A percentile compares a stretch with the other conserved stretches of the same genome.
Evolutionary conservation across 2,797 vertebrate species (phyloP).

Genomic region (Hypotaenidia okinawae): DNA sequence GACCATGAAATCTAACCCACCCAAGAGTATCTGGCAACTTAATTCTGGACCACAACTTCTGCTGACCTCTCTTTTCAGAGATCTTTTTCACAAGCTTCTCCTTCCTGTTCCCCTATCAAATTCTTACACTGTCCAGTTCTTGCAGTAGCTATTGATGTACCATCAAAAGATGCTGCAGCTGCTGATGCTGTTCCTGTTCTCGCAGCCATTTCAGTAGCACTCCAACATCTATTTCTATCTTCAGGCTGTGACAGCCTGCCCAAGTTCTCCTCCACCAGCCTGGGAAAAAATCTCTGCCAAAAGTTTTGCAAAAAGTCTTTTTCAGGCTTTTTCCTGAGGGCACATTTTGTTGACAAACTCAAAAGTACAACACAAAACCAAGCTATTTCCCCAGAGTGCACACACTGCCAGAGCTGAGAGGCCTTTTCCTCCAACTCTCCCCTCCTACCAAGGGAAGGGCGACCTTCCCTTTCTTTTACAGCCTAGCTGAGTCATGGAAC

Average conservation of each 20-base stretch:
- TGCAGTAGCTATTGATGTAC: constrained; percentile 24
- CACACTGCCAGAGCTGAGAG: constrained; percentile 24
- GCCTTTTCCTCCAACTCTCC: background rate
- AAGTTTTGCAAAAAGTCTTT: constrained; percentile 39
- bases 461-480: background rate
- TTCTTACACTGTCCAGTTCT: background rate
- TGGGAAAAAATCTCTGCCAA: constrained; percentile 54
- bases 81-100: background rate
- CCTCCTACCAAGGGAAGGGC: background rate
- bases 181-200: constrained; percentile 36
- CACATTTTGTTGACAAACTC: constrained; percentile 61
- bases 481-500: background rate
- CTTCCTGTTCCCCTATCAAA: background rate
- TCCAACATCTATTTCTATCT: constrained; percentile 50
- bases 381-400: constrained; percentile 48
- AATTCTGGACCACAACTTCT: background rate
- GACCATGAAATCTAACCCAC: background rate
- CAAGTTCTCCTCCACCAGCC: constrained; percentile 12
- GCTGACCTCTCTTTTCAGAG: background rate
- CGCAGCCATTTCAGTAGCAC: constrained; percentile 39
- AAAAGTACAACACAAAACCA: constrained; percentile 43
- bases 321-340: constrained; percentile 35
- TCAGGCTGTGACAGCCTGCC: constrained; percentile 5
- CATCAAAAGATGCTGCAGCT: constrained; percentile 50
- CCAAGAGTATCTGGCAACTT: background rate